Evolutionary conservation across 2,797 vertebrate genomes (phyloP).

Genomic region (Siniperca undulata): DNA sequence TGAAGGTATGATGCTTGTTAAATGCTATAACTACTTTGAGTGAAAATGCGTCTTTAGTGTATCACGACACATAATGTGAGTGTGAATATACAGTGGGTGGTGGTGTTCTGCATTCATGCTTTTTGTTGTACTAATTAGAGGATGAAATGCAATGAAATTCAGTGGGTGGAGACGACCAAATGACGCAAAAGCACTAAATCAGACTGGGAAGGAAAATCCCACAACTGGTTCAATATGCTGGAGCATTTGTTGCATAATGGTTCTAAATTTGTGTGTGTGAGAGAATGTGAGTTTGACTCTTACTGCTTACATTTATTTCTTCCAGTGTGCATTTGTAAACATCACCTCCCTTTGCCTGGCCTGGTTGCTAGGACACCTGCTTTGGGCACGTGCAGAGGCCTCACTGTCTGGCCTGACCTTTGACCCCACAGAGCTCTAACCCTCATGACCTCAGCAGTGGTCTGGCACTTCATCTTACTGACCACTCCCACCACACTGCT

Average conservation of each 20-base stretch:
- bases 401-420: conserved; percentile 60
- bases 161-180: conserved; percentile 35
- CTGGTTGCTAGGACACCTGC: conserved; percentile 79
- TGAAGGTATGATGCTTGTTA: too few species aligned
- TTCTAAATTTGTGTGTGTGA: conserved; percentile 3
- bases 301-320: neutral
- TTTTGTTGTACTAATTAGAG: conserved; percentile 55
- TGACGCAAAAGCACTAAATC: conserved; percentile 46
- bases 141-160: conserved; percentile 31
- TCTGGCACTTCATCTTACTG: conserved; percentile 59
- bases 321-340: conserved; percentile 17
- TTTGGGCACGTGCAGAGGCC: conserved; percentile 64
- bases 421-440: conserved; percentile 54
- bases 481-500: conserved; percentile 42
- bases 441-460: conserved; percentile 63
- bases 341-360: conserved; percentile 25
- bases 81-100: conserved; percentile 8
- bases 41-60: neutral
- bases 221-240: conserved; percentile 37
- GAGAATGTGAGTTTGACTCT: conserved; percentile 1
- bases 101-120: conserved; percentile 15
- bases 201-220: conserved; percentile 38
- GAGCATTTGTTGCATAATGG: conserved; percentile 10
- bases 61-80: conserved; percentile 2
- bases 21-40: too few species aligned